Conservation (phyloP, 1,140 invertebrate genomes). For the Ptiloglossa arizonensis region DNA sequence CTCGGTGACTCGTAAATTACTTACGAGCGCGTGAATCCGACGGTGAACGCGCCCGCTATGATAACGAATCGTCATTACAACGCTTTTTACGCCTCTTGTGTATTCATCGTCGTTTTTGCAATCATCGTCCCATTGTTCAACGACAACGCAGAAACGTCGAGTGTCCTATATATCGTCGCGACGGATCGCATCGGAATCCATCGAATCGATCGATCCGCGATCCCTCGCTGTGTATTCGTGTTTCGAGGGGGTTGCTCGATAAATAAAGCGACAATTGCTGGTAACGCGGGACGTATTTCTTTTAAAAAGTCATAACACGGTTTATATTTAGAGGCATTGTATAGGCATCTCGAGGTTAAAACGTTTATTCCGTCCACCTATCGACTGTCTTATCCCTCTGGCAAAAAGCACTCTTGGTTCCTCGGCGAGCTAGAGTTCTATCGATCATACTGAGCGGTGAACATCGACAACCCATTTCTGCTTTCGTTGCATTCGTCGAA, state of each 20-base stretch:
- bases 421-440: not conserved
- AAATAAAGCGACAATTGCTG: not conserved
- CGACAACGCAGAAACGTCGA: not conserved
- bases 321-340: too few relatives aligned
- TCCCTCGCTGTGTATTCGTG: not conserved
- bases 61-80: constrained; percentile 41
- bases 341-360: not conserved
- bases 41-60: not conserved
- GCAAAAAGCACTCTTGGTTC: not conserved
- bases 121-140: constrained; percentile 42
- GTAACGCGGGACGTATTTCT: not conserved
- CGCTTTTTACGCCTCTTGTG: constrained; percentile 25
- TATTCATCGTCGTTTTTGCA: constrained; percentile 30
- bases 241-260: not conserved
- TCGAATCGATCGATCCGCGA: constrained; percentile 21
- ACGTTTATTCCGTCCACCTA: not conserved
- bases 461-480: not conserved
- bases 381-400: not conserved
- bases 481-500: not conserved
- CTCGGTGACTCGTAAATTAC: constrained; percentile 24
- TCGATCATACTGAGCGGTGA: not conserved
- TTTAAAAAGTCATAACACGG: not conserved
- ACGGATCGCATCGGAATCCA: constrained; percentile 22
- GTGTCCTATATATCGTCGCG: not conserved
- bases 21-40: not conserved